Evolutionary conservation across 1,140 invertebrate genomes (phyloP).

Genomic region (Pseudomyrmex pallidus): DNA sequence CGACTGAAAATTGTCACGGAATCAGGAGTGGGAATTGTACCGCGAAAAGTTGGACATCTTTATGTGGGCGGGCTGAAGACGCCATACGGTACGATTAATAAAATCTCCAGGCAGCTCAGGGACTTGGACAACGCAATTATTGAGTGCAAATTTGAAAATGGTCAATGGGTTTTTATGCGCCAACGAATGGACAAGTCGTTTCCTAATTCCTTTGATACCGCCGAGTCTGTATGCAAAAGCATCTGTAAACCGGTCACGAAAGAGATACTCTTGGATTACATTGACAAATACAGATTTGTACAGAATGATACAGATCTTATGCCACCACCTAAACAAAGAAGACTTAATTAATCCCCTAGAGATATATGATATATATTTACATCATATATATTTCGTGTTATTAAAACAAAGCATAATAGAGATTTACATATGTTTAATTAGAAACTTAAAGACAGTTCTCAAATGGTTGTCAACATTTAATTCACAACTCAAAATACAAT

Average conservation of each 20-base stretch:
- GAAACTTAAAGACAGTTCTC: too few relatives aligned
- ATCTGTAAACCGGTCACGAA: slow-evolving; percentile 93
- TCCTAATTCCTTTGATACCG: slow-evolving; percentile 95
- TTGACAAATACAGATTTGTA: slow-evolving; percentile 87
- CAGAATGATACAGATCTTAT: slow-evolving; percentile 88
- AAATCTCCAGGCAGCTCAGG: slow-evolving; percentile 91
- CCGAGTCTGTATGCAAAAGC: slow-evolving; percentile 88
- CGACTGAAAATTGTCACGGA: slow-evolving; percentile 92
- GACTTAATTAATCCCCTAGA: slow-evolving; percentile 39
- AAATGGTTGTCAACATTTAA: too few relatives aligned
- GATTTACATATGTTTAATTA: too few relatives aligned
- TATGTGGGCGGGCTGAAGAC: slow-evolving; percentile 90
- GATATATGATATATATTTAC: background rate
- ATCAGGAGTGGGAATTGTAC: slow-evolving; percentile 90
- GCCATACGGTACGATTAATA: slow-evolving; percentile 90
- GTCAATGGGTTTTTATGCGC: slow-evolving; percentile 97
- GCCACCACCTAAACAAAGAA: slow-evolving; percentile 86
- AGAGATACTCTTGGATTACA: slow-evolving; percentile 91
- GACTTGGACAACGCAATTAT: slow-evolving; percentile 97
- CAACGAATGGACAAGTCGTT: slow-evolving; percentile 98
- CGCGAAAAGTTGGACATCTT: slow-evolving; percentile 90
- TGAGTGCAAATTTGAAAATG: slow-evolving; percentile 94
- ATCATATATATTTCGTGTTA: too few relatives aligned
- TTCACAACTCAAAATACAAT: too few relatives aligned
- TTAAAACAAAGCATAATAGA: too few relatives aligned